A percentile compares a stretch with the other conserved stretches of the same genome.
Evolutionary conservation across 2,797 vertebrate genomes (phyloP).

Genomic region (Enteromius mattozi): DNA sequence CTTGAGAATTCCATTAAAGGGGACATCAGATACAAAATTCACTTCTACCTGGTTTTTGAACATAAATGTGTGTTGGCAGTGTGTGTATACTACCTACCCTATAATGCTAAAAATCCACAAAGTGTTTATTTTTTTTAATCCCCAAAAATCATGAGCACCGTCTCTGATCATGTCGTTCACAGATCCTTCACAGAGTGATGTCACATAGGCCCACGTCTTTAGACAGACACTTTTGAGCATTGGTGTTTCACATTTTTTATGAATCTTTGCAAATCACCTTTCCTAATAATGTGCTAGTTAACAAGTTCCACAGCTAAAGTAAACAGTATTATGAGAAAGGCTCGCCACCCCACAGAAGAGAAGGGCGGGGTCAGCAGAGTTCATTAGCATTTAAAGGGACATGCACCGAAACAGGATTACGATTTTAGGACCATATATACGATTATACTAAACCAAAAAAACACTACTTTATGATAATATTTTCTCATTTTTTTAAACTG

Average conservation of each 20-base stretch:
- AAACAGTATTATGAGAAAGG: too few species aligned
- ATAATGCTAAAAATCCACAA: not conserved
- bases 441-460: not conserved
- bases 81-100: not conserved
- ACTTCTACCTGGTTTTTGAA: not conserved
- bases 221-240: too few species aligned
- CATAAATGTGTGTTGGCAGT: not conserved
- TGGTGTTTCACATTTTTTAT: not conserved
- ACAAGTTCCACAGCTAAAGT: not conserved
- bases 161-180: not conserved
- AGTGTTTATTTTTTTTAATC: not conserved
- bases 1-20: not conserved
- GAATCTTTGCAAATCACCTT: not conserved
- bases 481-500: not conserved
- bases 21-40: not conserved
- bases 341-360: too few species aligned
- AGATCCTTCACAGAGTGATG: not conserved
- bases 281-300: not conserved
- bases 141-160: too few species aligned
- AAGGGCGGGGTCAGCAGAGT: too few species aligned
- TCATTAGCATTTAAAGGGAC: too few species aligned
- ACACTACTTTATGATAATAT: not conserved
- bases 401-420: too few species aligned
- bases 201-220: not conserved
- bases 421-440: too few species aligned